These are phyloP conservation scores for Budorcas taxicolor DNA, from an alignment of 2,113 vertebrate genomes.

Conservation along the genomic window DNA sequence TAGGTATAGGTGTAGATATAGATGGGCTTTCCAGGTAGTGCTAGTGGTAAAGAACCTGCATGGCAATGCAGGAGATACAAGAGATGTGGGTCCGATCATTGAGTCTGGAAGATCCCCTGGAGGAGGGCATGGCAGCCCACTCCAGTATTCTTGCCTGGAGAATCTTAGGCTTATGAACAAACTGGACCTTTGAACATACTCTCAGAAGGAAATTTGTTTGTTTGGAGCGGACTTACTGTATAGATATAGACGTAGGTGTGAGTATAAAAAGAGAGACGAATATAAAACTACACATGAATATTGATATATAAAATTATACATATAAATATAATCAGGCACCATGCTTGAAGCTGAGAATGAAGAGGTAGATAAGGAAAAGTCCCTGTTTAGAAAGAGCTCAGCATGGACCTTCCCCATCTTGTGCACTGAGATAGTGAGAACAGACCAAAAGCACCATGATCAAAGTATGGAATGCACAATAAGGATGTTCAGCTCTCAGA, in stretches of 20 bases:
- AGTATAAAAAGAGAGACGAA: background rate
- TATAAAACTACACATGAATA: background rate
- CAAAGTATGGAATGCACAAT: background rate
- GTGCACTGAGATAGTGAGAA: too few species aligned
- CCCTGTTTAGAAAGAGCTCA: background rate
- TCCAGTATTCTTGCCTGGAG: background rate
- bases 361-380: background rate
- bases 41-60: background rate
- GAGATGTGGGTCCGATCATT: accelerated
- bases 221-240: background rate
- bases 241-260: background rate
- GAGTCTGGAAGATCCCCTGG: background rate
- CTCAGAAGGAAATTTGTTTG: background rate
- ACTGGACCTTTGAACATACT: background rate
- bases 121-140: background rate
- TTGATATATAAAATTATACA: background rate
- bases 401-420: background rate
- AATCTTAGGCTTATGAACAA: background rate
- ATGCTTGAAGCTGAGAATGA: background rate
- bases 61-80: background rate
- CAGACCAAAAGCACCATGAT: background rate
- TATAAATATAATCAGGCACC: background rate
- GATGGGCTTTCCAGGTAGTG: background rate
- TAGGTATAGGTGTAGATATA: background rate
- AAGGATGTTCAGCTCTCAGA: background rate